Conservation (phyloP, 23 tunicate species). For the Diplosoma virens region DNA sequence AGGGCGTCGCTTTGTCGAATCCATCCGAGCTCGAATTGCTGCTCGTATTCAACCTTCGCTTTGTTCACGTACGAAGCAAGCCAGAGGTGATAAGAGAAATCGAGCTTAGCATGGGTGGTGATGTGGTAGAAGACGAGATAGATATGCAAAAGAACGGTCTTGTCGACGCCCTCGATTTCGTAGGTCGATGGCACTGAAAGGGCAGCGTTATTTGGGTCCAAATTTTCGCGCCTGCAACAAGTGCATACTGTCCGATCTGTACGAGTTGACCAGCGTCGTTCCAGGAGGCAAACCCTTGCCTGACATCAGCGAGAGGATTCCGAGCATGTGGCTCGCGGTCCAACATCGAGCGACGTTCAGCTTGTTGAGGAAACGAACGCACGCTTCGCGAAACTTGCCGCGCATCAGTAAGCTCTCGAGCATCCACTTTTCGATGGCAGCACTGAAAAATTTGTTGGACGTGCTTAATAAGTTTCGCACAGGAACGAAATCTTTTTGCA, state of each 20-base stretch:
- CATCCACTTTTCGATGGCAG: conserved; percentile 46
- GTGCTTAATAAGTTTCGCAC: too few species aligned
- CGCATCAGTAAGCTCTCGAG: conserved; percentile 32
- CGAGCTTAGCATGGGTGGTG: conserved; percentile 12
- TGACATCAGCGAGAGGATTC: not conserved
- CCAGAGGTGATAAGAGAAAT: conserved; percentile 45
- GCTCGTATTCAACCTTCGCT: conserved; percentile 3
- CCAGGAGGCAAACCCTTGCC: conserved; percentile 16
- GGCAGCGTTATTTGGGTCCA: too few species aligned
- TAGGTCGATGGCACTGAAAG: conserved; percentile 1
- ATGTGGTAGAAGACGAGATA: conserved; percentile 26
- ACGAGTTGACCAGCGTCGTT: conserved; percentile 15
- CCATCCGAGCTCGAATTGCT: not conserved
- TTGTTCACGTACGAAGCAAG: conserved; percentile 71
- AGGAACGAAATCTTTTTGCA: too few species aligned
- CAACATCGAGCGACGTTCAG: not conserved
- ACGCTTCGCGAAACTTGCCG: conserved; percentile 49
- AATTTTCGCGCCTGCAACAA: too few species aligned
- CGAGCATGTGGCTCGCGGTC: not conserved
- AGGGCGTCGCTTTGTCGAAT: not conserved
- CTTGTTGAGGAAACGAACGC: conserved; percentile 15
- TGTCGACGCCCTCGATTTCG: conserved; percentile 18
- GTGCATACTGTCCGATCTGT: not conserved
- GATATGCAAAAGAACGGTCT: conserved; percentile 29
- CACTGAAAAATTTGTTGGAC: too few species aligned